Evolutionary conservation across 92 coral and sea anemone genomes (phyloP), one percentile per base, ranked within the genome.

Genomic region (Anthopleura xanthogrammica): DNA sequence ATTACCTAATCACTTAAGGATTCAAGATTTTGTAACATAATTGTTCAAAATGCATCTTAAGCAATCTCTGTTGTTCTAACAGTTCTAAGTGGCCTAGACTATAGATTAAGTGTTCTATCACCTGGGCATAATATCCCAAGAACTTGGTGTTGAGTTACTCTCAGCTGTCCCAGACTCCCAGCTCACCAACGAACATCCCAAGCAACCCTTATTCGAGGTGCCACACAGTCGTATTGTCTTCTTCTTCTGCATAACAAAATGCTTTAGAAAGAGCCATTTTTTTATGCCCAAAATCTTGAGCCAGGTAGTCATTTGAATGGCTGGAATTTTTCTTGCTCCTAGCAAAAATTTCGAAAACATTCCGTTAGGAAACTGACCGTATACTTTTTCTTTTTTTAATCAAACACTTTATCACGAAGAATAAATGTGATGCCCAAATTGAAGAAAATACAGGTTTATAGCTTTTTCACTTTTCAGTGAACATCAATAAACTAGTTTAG

Each of bases 51-150:
- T 70, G 78, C 66, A 82, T 71, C 74, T 52, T 73, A 54, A 73
- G 74, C 70, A 70, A 83, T 60, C 36, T 75, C 73, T 75, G 79
- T 83, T 75, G 86, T 73, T 73, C 77, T 73, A 83, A 75, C 80
- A 83, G 86, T 83, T 40, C 86, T 20, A 83, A 83, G 77, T 83
- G 86, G 77, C 41, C 80, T 41, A 83, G 73, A 56, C 79, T 42
- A 42, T 76, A 76, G 55, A 76, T 58, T 42, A 41, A 85, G 77
- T 85, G 83, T 72, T 36, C 29, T 41, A 7, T 79, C 88, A 85
- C 83, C 88, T 85, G 88, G 88, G 83, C 88, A 85, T 85, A 85
- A 85, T 85, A 79, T 65, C 70, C 16, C 16, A n/a, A 71, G 52
- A 70, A n/a, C 39, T 40, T 52, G 77, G 78, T 68, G 76, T 71